Evolutionary conservation across 2,113 vertebrate species (phyloP), one percentile per base, ranked within the genome.

Genomic region (Probosciger aterrimus): DNA sequence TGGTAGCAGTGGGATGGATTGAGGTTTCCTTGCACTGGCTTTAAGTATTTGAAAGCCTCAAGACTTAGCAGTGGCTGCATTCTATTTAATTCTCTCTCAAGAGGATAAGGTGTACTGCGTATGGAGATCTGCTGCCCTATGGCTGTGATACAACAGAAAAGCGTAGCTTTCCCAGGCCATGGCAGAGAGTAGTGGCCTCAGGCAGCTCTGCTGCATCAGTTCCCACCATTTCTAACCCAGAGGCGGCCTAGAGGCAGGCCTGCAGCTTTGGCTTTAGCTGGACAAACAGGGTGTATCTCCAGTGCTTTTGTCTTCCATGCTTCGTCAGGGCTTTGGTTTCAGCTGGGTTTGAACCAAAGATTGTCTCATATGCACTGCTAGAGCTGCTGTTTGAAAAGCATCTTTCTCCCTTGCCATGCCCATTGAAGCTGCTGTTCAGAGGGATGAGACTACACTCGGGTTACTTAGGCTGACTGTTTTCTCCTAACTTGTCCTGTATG

Each of bases 211-310:
- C 83, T 71, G 22, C 86, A 68, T 49, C 60, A n/a, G 30, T 95
- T 93, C 91, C 81, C 86, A 89, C 57, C 74, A 13, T 78, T 84
- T 71, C 69, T 84, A 92, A 89, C 93, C 89, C 91, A 89, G 89
- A 68, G 94, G 83, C 89, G 93, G 35, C 62, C 70, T 22, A 31
- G 50, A 88, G 35, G 16, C 74, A 88, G 62, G 39, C 80, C 65
- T 59, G 55, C 81, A 95, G 65, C 90, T 85, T 62, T 31, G 64
- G 92, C 80, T 92, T 7, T 44, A 78, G 86, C 82, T 8, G 4
- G 74, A 52, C 86, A 84, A 84, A 84, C 52, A 2, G 1, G 55
- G 62, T 7, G 2, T 15, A 50, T 83, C 86, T 79, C 53, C 65
- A 39, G 27, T 19, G 73, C 86, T 86, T 86, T 68, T 86, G 82